phyloP scores from a whole-genome alignment of 2,113 vertebrate genomes.

The Condylura cristata region DNA sequence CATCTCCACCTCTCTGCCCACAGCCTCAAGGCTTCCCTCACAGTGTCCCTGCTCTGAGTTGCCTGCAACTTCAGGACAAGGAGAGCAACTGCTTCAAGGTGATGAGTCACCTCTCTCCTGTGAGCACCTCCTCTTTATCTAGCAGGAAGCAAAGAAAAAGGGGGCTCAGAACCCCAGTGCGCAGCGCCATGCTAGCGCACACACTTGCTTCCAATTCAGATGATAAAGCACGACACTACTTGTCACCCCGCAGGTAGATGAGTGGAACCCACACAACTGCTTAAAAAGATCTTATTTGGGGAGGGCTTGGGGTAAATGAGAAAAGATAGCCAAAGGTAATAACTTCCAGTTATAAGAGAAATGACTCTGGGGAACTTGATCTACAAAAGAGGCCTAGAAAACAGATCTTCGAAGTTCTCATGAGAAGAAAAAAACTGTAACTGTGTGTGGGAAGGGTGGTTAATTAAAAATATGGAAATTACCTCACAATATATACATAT shows the following conservation, averaged over 20 bases:
- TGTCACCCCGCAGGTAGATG: not conserved
- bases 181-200: not conserved
- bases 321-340: too few species aligned
- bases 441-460: too few species aligned
- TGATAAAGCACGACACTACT: not conserved
- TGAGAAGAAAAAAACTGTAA: too few species aligned
- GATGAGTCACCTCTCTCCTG: not conserved
- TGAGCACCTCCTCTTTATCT: not conserved
- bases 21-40: conserved; percentile 51
- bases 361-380: not conserved
- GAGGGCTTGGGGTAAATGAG: not conserved
- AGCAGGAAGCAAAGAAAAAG: not conserved
- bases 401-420: not conserved
- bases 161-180: not conserved
- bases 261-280: not conserved
- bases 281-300: not conserved
- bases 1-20: not conserved
- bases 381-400: not conserved
- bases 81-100: not conserved
- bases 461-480: too few species aligned
- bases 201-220: not conserved
- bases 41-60: conserved; percentile 36
- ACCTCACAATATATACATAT: too few species aligned
- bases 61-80: conserved; percentile 22
- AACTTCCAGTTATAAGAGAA: not conserved